These are phyloP conservation scores for Brevimyrus niger DNA, from an alignment of 2,113 vertebrate genomes.

Conservation along the genomic window DNA sequence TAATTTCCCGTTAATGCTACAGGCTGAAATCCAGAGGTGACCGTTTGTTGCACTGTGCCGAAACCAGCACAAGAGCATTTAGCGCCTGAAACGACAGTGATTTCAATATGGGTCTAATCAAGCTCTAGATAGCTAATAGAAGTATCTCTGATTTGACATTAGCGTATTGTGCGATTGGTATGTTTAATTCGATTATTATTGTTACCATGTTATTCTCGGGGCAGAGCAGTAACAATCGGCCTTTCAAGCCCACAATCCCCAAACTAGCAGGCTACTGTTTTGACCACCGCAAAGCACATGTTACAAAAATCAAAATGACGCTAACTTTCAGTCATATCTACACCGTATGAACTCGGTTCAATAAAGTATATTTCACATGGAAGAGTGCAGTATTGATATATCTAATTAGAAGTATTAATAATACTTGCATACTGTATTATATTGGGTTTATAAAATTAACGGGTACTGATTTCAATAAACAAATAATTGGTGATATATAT, in stretches of 20 bases:
- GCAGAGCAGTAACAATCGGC: not conserved
- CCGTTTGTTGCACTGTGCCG: not conserved
- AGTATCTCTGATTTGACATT: not conserved
- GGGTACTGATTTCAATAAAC: not conserved
- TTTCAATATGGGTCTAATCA: not conserved
- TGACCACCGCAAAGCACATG: not conserved
- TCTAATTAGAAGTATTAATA: not conserved
- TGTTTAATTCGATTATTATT: not conserved
- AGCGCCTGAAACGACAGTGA: not conserved
- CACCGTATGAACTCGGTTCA: not conserved
- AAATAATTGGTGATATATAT: not conserved
- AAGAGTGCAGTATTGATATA: not conserved
- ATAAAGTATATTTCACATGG: not conserved
- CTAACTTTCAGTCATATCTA: not conserved
- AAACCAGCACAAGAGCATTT: not conserved
- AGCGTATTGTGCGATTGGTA: not conserved
- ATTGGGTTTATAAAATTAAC: not conserved
- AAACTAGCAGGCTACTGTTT: not conserved
- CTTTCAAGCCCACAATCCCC: not conserved
- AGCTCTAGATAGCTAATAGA: not conserved
- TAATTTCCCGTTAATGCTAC: not conserved
- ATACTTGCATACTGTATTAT: not conserved
- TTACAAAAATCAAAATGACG: not conserved
- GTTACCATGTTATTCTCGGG: not conserved
- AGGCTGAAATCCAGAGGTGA: not conserved